Base-by-base conservation (phyloP, 2,888 invertebrate species). In the Plebejus anna region DNA sequence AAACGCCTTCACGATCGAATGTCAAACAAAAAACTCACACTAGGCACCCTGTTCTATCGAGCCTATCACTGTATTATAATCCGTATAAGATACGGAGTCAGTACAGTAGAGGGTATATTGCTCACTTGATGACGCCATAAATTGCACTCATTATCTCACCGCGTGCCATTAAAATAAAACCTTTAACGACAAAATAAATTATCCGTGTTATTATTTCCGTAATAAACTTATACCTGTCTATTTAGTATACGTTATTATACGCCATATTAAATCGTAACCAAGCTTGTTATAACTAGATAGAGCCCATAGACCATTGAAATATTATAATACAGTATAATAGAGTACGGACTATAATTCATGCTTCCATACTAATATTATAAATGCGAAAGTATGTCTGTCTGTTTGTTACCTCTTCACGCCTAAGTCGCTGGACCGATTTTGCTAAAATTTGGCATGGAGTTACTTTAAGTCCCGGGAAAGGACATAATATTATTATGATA, bases 131-230 rank as follows among this genome's bases (percentile, higher is more conserved):
- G 81, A 82, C 82, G 77, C 82, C 86, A 83, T 90, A 88, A 89
- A 84, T 82, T 78, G 82, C 80, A 82, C 82, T 84, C 86, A 81
- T 88, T 87, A 88, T 87, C 82, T 82, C 80, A 79, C 83, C 84
- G 81, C 83, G 82, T 83, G 85, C 86, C 85, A 86, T 87, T 87
- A 88, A 89, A 90, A 88, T 90, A 88, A 89, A 89, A 87, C 84
- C 86, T 77, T 87, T 88, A 89, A 90, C 87, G 88, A 89, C 84
- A 85, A 84, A 89, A 87, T 87, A 85, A 90, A 87, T 89, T 87
- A 87, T 85, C 82, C 81, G 78, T 81, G 84, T 85, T 80, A 83
- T 88, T 84, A 87, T 84, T 84, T 82, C 83, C 85, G 81, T 83
- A 83, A 85, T 86, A 84, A 83, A 83, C 85, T 84, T 79, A 75